These are phyloP conservation scores for Dryas iulia DNA, from an alignment of 1,140 invertebrate genomes.

Conservation along the genomic window DNA sequence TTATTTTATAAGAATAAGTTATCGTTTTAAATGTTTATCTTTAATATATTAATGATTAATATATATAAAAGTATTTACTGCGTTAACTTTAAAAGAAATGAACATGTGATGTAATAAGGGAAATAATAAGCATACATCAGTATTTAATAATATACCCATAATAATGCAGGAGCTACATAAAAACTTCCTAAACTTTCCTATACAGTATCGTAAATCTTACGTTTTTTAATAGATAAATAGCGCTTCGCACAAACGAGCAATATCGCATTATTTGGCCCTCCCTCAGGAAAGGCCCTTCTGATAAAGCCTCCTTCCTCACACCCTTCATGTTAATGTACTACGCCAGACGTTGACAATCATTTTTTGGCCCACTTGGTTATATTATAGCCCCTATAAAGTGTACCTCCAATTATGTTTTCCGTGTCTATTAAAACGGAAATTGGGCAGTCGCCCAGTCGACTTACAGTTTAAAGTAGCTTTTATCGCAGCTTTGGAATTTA, in stretches of 20 bases:
- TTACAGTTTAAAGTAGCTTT: slow-evolving; percentile 47
- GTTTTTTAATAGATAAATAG: slow-evolving; percentile 81
- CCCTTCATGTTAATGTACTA: slow-evolving; percentile 78
- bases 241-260: slow-evolving; percentile 77
- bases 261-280: slow-evolving; percentile 79
- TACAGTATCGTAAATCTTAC: slow-evolving; percentile 70
- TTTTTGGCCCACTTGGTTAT: slow-evolving; percentile 79
- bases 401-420: slow-evolving; percentile 78
- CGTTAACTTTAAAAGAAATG: background rate
- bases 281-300: slow-evolving; percentile 78
- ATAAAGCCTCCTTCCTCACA: slow-evolving; percentile 76
- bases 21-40: background rate
- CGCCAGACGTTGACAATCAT: slow-evolving; percentile 78
- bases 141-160: slow-evolving; percentile 64
- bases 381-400: slow-evolving; percentile 75
- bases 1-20: background rate
- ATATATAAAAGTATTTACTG: background rate
- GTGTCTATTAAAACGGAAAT: slow-evolving; percentile 72
- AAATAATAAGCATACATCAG: slow-evolving; percentile 66
- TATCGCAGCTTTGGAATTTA: slow-evolving; percentile 22
- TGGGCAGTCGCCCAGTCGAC: slow-evolving; percentile 46
- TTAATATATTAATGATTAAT: background rate
- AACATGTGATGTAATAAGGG: slow-evolving; percentile 4
- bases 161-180: slow-evolving; percentile 67
- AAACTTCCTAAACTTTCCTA: slow-evolving; percentile 73